A percentile compares a stretch with the other conserved stretches of the same genome.
phyloP scores from a whole-genome alignment of 2,888 invertebrate genomes.

The Elysia crispata region DNA sequence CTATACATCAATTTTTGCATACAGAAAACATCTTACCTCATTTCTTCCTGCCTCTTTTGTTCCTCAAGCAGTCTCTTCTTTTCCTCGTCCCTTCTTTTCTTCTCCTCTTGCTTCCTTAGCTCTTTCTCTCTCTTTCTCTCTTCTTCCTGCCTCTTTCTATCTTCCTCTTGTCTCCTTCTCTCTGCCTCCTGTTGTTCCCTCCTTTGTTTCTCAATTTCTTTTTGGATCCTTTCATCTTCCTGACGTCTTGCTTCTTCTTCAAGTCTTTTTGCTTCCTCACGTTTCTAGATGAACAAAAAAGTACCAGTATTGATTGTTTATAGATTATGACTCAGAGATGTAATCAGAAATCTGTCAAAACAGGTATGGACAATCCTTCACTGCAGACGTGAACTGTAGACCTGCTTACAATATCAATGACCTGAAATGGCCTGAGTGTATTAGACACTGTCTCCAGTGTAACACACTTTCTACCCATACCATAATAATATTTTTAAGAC shows the following conservation, averaged over 20 bases:
- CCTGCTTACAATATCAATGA: too few relatives aligned
- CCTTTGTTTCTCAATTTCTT: constrained; percentile 50
- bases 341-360: too few relatives aligned
- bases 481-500: not conserved
- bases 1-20: not conserved
- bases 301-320: not conserved
- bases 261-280: constrained; percentile 34
- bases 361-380: too few relatives aligned
- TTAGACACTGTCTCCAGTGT: too few relatives aligned
- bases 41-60: constrained; percentile 50
- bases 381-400: too few relatives aligned
- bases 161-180: constrained; percentile 66
- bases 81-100: constrained; percentile 64
- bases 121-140: constrained; percentile 69
- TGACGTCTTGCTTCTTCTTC: constrained; percentile 66
- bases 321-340: not conserved
- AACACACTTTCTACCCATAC: too few relatives aligned
- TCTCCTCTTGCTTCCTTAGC: constrained; percentile 73
- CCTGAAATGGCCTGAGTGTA: too few relatives aligned
- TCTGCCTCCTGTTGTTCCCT: constrained; percentile 70
- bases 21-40: constrained; percentile 15
- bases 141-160: constrained; percentile 54
- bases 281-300: constrained; percentile 17
- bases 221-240: constrained; percentile 79
- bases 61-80: constrained; percentile 56